phyloP scores from a whole-genome alignment of 2,888 invertebrate genomes.

The Nymphalis polychloros region DNA sequence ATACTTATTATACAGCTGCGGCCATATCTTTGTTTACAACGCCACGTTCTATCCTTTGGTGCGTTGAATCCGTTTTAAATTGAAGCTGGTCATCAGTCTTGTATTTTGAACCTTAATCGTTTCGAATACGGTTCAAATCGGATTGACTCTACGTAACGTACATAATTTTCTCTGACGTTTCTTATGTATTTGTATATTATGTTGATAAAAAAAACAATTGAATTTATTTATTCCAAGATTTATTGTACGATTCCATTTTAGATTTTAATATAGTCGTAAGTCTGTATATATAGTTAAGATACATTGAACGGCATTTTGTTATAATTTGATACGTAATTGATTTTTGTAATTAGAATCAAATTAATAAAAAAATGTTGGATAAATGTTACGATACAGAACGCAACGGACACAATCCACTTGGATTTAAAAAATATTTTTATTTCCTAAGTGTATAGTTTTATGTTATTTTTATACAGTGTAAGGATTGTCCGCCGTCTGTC shows the following conservation, averaged over 20 bases:
- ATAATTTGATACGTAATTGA: background rate
- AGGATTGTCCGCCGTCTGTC: constrained; percentile 1
- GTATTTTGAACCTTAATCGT: constrained; percentile 15
- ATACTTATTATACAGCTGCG: too few relatives aligned
- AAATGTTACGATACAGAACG: too few relatives aligned
- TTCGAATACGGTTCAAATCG: background rate
- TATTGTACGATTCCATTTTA: constrained; percentile 40
- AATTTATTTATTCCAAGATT: constrained; percentile 47
- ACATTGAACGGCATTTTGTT: constrained; percentile 22
- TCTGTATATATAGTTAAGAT: constrained; percentile 39
- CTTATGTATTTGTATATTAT: constrained; percentile 44
- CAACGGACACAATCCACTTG: background rate
- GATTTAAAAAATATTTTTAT: constrained; percentile 1
- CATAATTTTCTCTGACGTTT: constrained; percentile 2
- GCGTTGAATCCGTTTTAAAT: background rate
- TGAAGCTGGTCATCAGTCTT: background rate
- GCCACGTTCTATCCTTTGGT: background rate
- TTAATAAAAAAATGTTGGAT: too few relatives aligned
- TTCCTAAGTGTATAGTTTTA: background rate
- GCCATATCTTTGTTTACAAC: too few relatives aligned
- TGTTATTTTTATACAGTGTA: background rate
- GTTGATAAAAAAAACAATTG: constrained; percentile 37
- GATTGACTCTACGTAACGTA: background rate
- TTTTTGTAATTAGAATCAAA: too few relatives aligned
- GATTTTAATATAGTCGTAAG: constrained; percentile 18